Evolutionary conservation across 2,113 vertebrate species (phyloP).

Genomic region (Labeo rohita): DNA sequence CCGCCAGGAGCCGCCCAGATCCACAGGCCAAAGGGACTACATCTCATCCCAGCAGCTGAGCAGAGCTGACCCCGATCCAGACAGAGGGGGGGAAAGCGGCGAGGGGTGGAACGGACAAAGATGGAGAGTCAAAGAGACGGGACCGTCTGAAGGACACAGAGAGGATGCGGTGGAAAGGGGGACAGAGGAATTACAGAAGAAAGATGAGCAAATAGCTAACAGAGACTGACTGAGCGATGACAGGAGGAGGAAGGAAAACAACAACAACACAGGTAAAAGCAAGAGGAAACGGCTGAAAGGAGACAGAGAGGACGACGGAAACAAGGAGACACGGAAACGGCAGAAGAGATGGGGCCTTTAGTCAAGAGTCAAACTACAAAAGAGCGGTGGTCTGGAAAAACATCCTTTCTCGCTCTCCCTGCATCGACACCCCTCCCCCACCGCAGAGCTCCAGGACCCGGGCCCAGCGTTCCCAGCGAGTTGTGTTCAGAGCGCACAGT

Average conservation of each 20-base stretch:
- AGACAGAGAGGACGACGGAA: neutral
- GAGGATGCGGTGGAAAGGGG: slow-evolving; percentile 54
- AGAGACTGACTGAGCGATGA: slow-evolving; percentile 28
- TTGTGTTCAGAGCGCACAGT: slow-evolving; percentile 59
- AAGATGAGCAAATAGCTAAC: slow-evolving; percentile 12
- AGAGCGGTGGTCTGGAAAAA: slow-evolving; percentile 71
- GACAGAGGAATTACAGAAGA: slow-evolving; percentile 47
- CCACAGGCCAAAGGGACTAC: slow-evolving; percentile 73
- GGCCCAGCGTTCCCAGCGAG: slow-evolving; percentile 72
- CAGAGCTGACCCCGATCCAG: slow-evolving; percentile 71
- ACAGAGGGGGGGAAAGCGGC: slow-evolving; percentile 44
- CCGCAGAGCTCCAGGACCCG: slow-evolving; percentile 71
- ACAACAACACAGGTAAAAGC: slow-evolving; percentile 47
- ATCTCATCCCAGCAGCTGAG: slow-evolving; percentile 77
- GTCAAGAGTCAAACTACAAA: slow-evolving; percentile 64
- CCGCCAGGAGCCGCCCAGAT: slow-evolving; percentile 77
- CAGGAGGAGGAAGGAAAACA: slow-evolving; percentile 45
- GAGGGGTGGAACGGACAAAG: slow-evolving; percentile 52
- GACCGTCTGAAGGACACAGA: slow-evolving; percentile 75
- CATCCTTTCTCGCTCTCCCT: slow-evolving; percentile 66
- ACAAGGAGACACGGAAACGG: slow-evolving; percentile 51
- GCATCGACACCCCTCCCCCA: slow-evolving; percentile 78
- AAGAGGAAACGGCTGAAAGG: slow-evolving; percentile 5
- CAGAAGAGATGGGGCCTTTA: slow-evolving; percentile 37
- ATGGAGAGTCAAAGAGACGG: slow-evolving; percentile 58